Conservation (phyloP, 2,888 invertebrate genomes). For the Cynaeus angustus region DNA sequence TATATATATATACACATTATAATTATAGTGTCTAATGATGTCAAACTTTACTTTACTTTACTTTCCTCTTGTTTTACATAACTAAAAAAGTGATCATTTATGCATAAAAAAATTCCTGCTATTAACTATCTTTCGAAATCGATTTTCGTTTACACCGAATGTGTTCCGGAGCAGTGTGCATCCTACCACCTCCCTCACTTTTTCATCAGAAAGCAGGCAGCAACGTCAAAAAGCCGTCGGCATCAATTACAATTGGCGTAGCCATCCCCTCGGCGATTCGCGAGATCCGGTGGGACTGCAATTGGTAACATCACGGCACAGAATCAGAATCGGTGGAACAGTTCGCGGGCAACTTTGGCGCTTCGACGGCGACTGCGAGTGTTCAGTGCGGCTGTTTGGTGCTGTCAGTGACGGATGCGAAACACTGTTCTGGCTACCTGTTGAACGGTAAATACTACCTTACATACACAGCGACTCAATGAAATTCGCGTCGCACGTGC, state of each 20-base stretch:
- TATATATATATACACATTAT: no score
- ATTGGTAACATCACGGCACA: slow-evolving; percentile 50
- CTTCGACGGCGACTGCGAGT: slow-evolving; percentile 38
- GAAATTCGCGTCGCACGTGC: neutral
- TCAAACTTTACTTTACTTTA: no score
- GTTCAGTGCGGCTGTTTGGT: slow-evolving; percentile 3
- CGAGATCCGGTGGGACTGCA: slow-evolving; percentile 57
- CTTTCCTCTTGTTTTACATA: no score
- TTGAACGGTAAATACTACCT: slow-evolving; percentile 7
- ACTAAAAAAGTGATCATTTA: no score
- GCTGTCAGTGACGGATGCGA: slow-evolving; percentile 1
- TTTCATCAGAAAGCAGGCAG: no score
- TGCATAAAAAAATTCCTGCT: no score
- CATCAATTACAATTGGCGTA: slow-evolving; percentile 51
- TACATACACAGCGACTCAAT: no score
- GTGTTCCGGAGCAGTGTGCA: no score
- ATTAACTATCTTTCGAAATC: no score
- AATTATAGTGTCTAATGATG: no score
- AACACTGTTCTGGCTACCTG: slow-evolving; percentile 4
- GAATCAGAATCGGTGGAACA: slow-evolving; percentile 46
- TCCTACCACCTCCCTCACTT: no score
- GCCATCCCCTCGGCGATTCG: slow-evolving; percentile 52
- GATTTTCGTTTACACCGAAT: no score
- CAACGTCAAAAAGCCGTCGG: slow-evolving; percentile 26
- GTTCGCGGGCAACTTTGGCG: slow-evolving; percentile 50